phyloP scores from a whole-genome alignment of 1,140 invertebrate genomes.

The Drosophila elegans region DNA sequence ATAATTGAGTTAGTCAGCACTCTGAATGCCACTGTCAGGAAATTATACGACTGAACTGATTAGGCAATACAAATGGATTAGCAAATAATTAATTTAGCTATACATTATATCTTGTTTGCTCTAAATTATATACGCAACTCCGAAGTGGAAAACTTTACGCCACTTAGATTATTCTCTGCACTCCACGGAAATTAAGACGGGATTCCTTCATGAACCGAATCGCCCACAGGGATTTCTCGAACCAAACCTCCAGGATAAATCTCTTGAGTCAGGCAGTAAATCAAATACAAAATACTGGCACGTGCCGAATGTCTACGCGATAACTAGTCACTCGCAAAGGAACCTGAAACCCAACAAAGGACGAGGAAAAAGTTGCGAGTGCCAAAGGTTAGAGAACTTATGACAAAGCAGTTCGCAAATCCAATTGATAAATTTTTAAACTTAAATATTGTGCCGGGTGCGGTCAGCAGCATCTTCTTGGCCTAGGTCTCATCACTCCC shows the following conservation, averaged over 20 bases:
- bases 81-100: not conserved
- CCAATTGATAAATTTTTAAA: slow-evolving; percentile 78
- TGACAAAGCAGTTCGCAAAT: slow-evolving; percentile 77
- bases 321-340: slow-evolving; percentile 26
- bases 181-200: slow-evolving; percentile 35
- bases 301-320: slow-evolving; percentile 47
- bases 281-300: slow-evolving; percentile 78
- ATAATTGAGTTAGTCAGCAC: slow-evolving; percentile 55
- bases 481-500: not conserved
- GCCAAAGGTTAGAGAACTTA: slow-evolving; percentile 64
- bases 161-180: slow-evolving; percentile 4
- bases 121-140: not conserved
- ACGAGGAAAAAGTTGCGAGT: slow-evolving; percentile 34
- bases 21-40: not conserved
- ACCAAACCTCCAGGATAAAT: slow-evolving; percentile 27
- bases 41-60: slow-evolving; percentile 16
- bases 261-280: slow-evolving; percentile 64
- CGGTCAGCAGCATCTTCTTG: slow-evolving; percentile 4
- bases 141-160: not conserved
- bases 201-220: slow-evolving; percentile 11
- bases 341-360: slow-evolving; percentile 1
- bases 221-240: slow-evolving; percentile 13
- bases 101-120: not conserved
- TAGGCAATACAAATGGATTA: not conserved
- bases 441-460: slow-evolving; percentile 55